These are phyloP conservation scores for Neolamprologus cancellatus DNA, from an alignment of 2,113 vertebrate genomes.

Conservation along the genomic window DNA sequence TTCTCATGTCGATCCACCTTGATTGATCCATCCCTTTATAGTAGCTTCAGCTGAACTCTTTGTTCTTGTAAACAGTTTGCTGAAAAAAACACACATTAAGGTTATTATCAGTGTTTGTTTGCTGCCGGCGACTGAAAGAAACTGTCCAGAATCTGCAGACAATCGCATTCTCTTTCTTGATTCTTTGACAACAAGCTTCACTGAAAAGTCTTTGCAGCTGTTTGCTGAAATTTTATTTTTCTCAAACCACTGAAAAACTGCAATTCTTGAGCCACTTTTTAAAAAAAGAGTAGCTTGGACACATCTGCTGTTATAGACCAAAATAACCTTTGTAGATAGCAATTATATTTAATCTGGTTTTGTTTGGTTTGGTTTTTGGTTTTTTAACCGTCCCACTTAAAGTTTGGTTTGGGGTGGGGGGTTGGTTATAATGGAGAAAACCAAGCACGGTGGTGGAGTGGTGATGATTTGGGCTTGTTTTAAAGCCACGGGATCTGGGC, in stretches of 20 bases:
- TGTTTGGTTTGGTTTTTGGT: accelerated
- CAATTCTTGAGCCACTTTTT: not conserved
- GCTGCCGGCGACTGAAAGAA: not conserved
- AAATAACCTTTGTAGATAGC: not conserved
- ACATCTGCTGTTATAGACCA: not conserved
- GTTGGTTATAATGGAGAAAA: not conserved
- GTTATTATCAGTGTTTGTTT: not conserved
- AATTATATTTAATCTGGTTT: not conserved
- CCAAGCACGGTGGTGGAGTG: not conserved
- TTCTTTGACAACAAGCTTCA: not conserved
- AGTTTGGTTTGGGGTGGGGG: not conserved
- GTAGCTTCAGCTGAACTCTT: not conserved
- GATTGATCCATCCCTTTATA: not conserved
- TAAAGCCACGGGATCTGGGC: accelerated
- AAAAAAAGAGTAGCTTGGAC: not conserved
- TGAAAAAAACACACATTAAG: not conserved
- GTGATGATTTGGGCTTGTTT: not conserved
- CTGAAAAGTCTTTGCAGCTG: not conserved
- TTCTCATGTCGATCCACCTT: not conserved
- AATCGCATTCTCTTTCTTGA: not conserved
- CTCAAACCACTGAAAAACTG: not conserved
- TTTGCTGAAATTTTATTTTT: not conserved
- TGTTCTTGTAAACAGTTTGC: not conserved
- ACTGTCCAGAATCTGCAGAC: not conserved
- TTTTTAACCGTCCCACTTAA: not conserved